Evolutionary conservation across 1,140 invertebrate species (phyloP).

Genomic region (Pachypeltis micranthus): DNA sequence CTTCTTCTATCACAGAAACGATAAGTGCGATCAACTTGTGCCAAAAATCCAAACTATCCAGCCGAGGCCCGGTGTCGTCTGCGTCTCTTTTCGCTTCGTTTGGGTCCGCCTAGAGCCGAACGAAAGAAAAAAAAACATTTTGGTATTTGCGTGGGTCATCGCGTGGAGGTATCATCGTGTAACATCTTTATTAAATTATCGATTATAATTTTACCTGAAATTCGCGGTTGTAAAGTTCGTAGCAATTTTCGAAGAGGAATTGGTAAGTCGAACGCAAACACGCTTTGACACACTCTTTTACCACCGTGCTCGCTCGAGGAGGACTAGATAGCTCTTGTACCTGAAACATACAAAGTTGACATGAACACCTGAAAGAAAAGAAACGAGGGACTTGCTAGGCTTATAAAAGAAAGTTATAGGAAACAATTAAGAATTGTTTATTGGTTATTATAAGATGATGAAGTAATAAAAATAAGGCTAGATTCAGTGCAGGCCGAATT

Average conservation of each 20-base stretch:
- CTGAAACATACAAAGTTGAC: too few relatives aligned
- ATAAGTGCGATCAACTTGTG: constrained; percentile 95
- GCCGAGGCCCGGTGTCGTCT: constrained; percentile 75
- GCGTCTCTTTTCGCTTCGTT: constrained; percentile 74
- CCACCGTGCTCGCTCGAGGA: constrained; percentile 91
- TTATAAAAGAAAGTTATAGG: too few relatives aligned
- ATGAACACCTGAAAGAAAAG: too few relatives aligned
- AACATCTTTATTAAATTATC: neutral
- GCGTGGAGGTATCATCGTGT: too few relatives aligned
- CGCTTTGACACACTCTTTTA: constrained; percentile 98
- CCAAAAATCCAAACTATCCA: constrained; percentile 95
- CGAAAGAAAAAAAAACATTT: too few relatives aligned
- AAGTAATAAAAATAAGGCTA: too few relatives aligned
- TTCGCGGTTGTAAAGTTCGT: constrained; percentile 85
- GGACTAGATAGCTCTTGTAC: constrained; percentile 97
- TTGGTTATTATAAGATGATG: too few relatives aligned
- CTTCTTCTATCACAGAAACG: constrained; percentile 97
- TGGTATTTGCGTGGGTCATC: too few relatives aligned
- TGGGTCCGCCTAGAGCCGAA: constrained; percentile 80
- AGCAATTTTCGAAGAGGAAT: constrained; percentile 96
- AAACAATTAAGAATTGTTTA: too few relatives aligned
- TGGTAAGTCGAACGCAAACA: constrained; percentile 96
- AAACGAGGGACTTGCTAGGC: too few relatives aligned
- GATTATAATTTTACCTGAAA: constrained; percentile 65
- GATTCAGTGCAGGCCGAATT: too few relatives aligned